Evolutionary conservation across 2,797 vertebrate species (phyloP).

Genomic region (Leptodactylus fallax): DNA sequence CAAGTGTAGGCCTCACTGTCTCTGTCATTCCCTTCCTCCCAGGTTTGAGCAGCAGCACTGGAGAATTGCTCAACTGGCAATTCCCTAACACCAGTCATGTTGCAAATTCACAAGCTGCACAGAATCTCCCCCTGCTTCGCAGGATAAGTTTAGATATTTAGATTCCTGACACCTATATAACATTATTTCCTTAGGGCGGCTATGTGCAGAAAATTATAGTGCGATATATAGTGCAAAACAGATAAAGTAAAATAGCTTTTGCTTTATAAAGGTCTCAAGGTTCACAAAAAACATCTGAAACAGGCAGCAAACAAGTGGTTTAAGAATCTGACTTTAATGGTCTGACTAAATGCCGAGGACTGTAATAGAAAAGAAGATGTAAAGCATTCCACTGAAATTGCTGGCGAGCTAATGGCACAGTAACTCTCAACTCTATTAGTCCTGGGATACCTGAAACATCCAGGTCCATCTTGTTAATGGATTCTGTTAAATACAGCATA

Average conservation of each 20-base stretch:
- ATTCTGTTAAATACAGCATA: conserved; percentile 3
- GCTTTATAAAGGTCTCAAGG: neutral
- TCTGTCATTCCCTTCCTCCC: too few relatives aligned
- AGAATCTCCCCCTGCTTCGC: too few relatives aligned
- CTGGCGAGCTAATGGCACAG: neutral
- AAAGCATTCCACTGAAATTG: conserved; percentile 2
- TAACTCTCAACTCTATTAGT: neutral
- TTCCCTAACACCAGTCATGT: too few relatives aligned
- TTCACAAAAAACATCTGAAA: neutral
- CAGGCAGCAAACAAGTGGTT: neutral
- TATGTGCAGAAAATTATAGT: neutral
- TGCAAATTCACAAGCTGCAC: too few relatives aligned
- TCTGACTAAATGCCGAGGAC: neutral
- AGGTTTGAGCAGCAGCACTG: too few relatives aligned
- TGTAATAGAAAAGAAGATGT: neutral
- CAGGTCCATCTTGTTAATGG: conserved; percentile 10
- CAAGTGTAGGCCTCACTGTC: too few relatives aligned
- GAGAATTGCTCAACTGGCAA: too few relatives aligned
- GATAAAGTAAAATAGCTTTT: neutral
- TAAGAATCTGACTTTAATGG: conserved; percentile 11
- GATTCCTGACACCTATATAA: neutral
- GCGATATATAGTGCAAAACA: neutral
- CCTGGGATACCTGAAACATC: neutral
- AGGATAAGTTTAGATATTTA: too few relatives aligned
- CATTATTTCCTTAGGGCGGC: neutral